Evolutionary conservation across 2,797 vertebrate species (phyloP).

Genomic region (Eospalax fontanierii): DNA sequence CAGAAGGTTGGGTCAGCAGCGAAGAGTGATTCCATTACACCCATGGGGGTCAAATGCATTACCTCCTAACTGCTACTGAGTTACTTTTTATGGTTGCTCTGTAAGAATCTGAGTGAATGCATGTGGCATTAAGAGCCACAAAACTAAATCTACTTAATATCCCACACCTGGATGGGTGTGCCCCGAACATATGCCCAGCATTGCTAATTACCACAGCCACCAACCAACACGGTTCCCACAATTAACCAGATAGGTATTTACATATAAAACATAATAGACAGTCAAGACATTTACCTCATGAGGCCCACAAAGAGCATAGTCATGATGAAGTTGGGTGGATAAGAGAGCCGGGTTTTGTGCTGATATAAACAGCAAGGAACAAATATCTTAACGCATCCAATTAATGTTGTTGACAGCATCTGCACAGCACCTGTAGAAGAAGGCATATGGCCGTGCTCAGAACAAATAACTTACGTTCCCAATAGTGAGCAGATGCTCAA

Average conservation of each 20-base stretch:
- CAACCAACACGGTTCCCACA: accelerated
- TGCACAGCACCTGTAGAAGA: slow-evolving; percentile 94
- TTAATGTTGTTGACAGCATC: slow-evolving; percentile 97
- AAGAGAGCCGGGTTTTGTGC: slow-evolving; percentile 95
- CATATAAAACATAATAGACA: background rate
- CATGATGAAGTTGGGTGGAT: slow-evolving; percentile 96
- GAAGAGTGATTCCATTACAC: background rate
- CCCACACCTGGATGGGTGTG: accelerated
- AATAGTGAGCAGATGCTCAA: background rate
- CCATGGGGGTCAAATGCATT: accelerated
- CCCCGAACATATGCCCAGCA: background rate
- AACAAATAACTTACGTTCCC: background rate
- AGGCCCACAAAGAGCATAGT: slow-evolving; percentile 98
- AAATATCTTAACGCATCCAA: slow-evolving; percentile 96
- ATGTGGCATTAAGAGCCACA: accelerated
- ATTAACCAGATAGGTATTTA: background rate
- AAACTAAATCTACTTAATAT: accelerated
- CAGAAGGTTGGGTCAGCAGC: background rate
- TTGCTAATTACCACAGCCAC: accelerated
- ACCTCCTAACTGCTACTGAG: accelerated
- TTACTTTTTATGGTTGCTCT: background rate
- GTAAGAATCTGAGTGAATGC: too few species aligned
- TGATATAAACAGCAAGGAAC: slow-evolving; percentile 96
- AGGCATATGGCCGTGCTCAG: background rate
- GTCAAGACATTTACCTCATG: slow-evolving; percentile 92